A percentile compares a stretch with the other conserved stretches of the same genome.
phyloP scores from a whole-genome alignment of 2,797 vertebrate species.

The Chelon auratus region DNA sequence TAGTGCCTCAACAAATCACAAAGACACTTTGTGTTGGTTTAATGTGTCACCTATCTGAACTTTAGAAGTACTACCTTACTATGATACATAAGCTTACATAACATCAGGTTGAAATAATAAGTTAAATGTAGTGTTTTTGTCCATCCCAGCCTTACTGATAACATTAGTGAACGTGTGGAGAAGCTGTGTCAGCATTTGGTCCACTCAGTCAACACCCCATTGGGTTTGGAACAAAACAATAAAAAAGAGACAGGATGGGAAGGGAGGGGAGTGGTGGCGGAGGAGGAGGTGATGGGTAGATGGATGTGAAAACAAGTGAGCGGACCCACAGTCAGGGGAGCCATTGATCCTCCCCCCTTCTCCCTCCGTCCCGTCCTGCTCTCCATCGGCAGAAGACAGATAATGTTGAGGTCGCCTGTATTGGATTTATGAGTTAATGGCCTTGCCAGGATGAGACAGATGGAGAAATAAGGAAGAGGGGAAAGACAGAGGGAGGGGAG shows the following conservation, averaged over 20 bases:
- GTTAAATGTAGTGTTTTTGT: neutral
- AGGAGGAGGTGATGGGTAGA: slow-evolving; percentile 68
- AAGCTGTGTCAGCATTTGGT: slow-evolving; percentile 58
- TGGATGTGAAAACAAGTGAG: slow-evolving; percentile 87
- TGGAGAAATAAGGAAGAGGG: slow-evolving; percentile 75
- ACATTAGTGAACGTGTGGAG: slow-evolving; percentile 17
- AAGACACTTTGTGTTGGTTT: too few species aligned
- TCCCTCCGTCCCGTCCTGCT: slow-evolving; percentile 69
- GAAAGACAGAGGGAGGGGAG: slow-evolving; percentile 45
- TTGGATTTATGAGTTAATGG: slow-evolving; percentile 90
- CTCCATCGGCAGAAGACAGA: slow-evolving; percentile 80
- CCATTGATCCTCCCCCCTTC: slow-evolving; percentile 82
- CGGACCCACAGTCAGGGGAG: slow-evolving; percentile 82
- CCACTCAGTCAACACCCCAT: slow-evolving; percentile 22
- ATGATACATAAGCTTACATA: too few species aligned
- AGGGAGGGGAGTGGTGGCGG: slow-evolving; percentile 6
- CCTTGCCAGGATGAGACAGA: slow-evolving; percentile 80
- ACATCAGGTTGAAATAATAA: too few species aligned
- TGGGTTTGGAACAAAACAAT: slow-evolving; percentile 51
- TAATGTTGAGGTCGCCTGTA: slow-evolving; percentile 87
- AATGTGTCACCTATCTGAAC: too few species aligned
- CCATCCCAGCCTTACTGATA: neutral
- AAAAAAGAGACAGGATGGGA: neutral
- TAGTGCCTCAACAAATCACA: too few species aligned
- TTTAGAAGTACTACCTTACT: too few species aligned